Evolutionary conservation across 2,797 vertebrate species (phyloP).

Genomic region (Notolabrus celidotus): DNA sequence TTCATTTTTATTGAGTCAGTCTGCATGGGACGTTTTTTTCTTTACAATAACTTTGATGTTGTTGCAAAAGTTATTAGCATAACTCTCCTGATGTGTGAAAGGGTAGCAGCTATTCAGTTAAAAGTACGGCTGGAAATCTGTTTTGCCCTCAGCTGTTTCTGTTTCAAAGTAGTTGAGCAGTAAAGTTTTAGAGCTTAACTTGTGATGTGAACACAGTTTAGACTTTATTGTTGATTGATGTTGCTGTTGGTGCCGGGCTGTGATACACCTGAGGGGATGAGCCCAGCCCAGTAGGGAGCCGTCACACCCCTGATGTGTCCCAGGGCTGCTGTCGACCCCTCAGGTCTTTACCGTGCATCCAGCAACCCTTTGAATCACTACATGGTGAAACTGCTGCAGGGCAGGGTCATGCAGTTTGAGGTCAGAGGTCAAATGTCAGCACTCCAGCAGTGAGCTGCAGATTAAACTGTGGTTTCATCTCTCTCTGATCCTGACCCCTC

Average conservation of each 20-base stretch:
- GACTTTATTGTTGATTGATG: too few relatives aligned
- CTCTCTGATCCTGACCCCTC: slow-evolving; percentile 68
- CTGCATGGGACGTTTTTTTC: too few relatives aligned
- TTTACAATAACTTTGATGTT: too few relatives aligned
- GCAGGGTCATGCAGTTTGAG: slow-evolving; percentile 30
- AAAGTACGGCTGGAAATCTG: too few relatives aligned
- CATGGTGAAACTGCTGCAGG: slow-evolving; percentile 42
- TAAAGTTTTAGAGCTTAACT: too few relatives aligned
- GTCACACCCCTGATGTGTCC: slow-evolving; percentile 43
- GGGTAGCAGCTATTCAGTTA: too few relatives aligned
- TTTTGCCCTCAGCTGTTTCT: too few relatives aligned
- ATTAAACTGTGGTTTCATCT: slow-evolving; percentile 73
- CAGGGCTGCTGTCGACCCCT: slow-evolving; percentile 30
- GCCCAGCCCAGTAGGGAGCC: slow-evolving; percentile 36
- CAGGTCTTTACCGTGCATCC: slow-evolving; percentile 11
- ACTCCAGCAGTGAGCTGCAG: slow-evolving; percentile 51
- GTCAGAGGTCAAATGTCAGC: slow-evolving; percentile 61
- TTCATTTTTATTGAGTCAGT: too few relatives aligned
- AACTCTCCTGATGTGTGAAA: too few relatives aligned
- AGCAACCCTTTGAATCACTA: slow-evolving; percentile 52
- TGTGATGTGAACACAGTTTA: not conserved
- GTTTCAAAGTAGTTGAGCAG: too few relatives aligned
- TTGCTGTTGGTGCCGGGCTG: not conserved
- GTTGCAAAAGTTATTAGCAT: too few relatives aligned
- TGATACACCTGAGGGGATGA: slow-evolving; percentile 56